Percentiles rank a stretch among this genome's conserved stretches.
Conservation (phyloP, 2,888 invertebrate genomes). For the Himalopsyche anomala region DNA sequence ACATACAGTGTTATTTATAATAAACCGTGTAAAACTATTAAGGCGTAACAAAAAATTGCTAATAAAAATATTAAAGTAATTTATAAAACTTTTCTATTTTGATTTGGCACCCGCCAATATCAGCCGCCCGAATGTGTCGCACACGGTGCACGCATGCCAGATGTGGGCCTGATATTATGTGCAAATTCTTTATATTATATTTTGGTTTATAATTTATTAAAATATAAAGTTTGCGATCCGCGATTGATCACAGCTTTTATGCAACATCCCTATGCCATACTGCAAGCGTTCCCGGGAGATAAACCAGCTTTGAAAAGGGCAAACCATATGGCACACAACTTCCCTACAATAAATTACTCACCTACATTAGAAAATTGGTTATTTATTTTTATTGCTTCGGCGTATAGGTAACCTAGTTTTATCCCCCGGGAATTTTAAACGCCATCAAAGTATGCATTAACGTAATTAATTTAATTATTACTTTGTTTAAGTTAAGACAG, state of each 20-base stretch:
- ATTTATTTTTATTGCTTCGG: conserved; percentile 15
- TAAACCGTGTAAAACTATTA: too few species aligned
- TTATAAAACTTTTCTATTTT: too few species aligned
- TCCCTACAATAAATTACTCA: conserved; percentile 3
- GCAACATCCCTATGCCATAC: conserved; percentile 59
- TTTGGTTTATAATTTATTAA: too few species aligned
- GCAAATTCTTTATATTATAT: too few species aligned
- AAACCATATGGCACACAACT: conserved; percentile 56
- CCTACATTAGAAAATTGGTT: conserved; percentile 24
- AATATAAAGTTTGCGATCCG: neutral
- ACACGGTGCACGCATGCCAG: too few species aligned
- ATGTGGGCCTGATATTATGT: too few species aligned
- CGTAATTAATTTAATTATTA: conserved; percentile 3
- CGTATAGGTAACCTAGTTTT: neutral
- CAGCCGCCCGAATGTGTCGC: too few species aligned
- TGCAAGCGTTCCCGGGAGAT: conserved; percentile 56
- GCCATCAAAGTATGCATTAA: neutral
- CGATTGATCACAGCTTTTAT: conserved; percentile 44
- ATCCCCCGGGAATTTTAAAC: conserved; percentile 14
- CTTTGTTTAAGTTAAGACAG: neutral
- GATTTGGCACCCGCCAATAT: too few species aligned
- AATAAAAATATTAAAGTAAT: too few species aligned
- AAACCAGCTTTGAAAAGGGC: conserved; percentile 48
- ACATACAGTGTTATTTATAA: too few species aligned
- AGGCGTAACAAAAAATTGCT: too few species aligned